phyloP scores from a whole-genome alignment of 2,797 vertebrate genomes.

The Ataeniobius toweri region DNA sequence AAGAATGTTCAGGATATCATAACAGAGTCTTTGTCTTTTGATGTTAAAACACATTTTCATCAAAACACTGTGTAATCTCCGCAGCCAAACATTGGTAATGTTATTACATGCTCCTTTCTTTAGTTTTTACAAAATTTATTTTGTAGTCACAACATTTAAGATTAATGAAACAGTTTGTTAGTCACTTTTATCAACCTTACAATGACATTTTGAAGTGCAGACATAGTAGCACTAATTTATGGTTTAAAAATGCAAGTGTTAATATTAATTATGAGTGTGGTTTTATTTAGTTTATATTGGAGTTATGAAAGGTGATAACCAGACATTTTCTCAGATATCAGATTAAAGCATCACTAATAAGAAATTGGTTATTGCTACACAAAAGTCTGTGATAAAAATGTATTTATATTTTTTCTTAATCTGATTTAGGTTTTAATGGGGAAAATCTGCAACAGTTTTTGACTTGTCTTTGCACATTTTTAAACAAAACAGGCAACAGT shows the following conservation, averaged over 20 bases:
- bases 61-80: not conserved
- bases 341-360: not conserved
- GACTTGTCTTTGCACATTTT: not conserved
- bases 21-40: not conserved
- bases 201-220: not conserved
- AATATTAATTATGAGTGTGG: not conserved
- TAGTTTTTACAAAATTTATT: not conserved
- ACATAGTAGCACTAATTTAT: not conserved
- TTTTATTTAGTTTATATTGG: not conserved
- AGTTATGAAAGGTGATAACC: not conserved
- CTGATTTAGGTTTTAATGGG: not conserved
- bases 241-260: not conserved
- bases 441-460: not conserved
- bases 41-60: not conserved
- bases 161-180: no score
- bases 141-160: not conserved
- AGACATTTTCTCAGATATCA: not conserved
- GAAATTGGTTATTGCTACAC: not conserved
- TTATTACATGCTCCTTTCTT: not conserved
- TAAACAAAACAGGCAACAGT: not conserved
- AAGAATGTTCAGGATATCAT: not conserved
- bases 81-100: not conserved
- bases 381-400: not conserved
- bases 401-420: not conserved
- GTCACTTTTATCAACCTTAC: no score